Base-by-base conservation (phyloP, 2,888 invertebrate species). In the Mongoloraphidia duomilia region DNA sequence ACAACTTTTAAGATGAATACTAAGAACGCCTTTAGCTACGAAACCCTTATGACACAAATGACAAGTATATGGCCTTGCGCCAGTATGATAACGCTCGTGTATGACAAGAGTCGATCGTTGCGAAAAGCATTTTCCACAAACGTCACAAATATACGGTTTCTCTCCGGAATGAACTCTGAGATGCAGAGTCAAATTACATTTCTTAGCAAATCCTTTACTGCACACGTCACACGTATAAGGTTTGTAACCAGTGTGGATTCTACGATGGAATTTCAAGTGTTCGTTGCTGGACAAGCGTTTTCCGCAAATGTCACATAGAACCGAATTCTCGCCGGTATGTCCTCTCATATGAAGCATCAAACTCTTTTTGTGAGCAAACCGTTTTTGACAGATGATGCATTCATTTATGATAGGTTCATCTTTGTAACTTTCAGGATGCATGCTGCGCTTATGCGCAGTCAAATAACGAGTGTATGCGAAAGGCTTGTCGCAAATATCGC, bases 101-200 rank as follows among this genome's bases (percentile, higher is more conserved):
- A 77, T 75, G 56, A 75, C 73, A 49, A 79, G 69, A 41, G 77
- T 77, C 52, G 76, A 75, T 8, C 74, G 69, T 64, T 77, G 77
- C 47, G 71, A 73, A 66, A 78, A 78, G 37, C 74, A 73, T 62
- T 77, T 78, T n/a, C 74, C 74, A 63, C 79, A 79, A 61, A 72
- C 70, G 52, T 72, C 66, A 62, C 79, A 79, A 51, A 72, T 70
- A 64, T 77, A 75, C 37, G 79, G 79, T 62, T 75, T 75, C 64
- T 77, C 77, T 0, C 77, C 77, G 1, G 73, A 74, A 63, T 79
- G 78, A 45, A 76, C 75, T 41, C 77, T 68, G 64, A 76, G 76
- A 65, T 79, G 78, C 56, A 76, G 65, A 17, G 74, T 73, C 56
- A 79, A 63, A 64, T 77, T 75, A 59, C 75, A 74, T 56, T 76